These are phyloP conservation scores for Drosophila mimica DNA, from an alignment of 2,888 invertebrate genomes.

Conservation along the genomic window DNA sequence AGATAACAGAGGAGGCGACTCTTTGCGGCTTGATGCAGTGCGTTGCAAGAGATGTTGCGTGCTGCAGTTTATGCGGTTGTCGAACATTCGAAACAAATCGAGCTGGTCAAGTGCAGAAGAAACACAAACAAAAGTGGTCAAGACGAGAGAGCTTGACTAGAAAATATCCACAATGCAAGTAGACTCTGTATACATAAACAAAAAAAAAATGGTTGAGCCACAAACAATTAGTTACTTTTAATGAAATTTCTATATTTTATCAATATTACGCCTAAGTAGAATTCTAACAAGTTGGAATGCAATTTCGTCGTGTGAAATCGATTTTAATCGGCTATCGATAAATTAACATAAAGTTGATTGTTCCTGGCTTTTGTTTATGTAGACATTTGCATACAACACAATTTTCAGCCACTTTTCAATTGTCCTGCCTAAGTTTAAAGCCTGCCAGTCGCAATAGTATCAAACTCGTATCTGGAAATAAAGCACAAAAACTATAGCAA, in stretches of 20 bases:
- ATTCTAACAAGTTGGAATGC: neutral
- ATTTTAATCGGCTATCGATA: neutral
- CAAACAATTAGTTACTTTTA: neutral
- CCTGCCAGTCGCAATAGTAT: neutral
- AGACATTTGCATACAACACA: neutral
- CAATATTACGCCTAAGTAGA: neutral
- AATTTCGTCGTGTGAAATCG: neutral
- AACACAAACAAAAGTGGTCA: neutral
- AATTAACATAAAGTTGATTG: neutral
- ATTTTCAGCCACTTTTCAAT: neutral
- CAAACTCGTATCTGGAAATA: neutral
- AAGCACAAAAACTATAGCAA: slow-evolving; percentile 2
- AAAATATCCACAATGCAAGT: neutral
- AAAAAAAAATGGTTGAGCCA: neutral
- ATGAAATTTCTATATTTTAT: neutral
- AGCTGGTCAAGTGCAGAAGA: neutral
- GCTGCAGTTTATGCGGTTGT: slow-evolving; percentile 15
- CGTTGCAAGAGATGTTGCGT: slow-evolving; percentile 17
- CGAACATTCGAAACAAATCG: neutral
- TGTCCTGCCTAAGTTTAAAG: neutral
- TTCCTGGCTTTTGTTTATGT: neutral
- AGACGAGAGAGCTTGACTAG: too few species aligned
- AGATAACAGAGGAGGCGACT: neutral
- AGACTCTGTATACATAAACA: neutral
- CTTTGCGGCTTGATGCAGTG: slow-evolving; percentile 6